phyloP scores from a whole-genome alignment of 2,888 invertebrate species.

The Lasioglossum morio region DNA sequence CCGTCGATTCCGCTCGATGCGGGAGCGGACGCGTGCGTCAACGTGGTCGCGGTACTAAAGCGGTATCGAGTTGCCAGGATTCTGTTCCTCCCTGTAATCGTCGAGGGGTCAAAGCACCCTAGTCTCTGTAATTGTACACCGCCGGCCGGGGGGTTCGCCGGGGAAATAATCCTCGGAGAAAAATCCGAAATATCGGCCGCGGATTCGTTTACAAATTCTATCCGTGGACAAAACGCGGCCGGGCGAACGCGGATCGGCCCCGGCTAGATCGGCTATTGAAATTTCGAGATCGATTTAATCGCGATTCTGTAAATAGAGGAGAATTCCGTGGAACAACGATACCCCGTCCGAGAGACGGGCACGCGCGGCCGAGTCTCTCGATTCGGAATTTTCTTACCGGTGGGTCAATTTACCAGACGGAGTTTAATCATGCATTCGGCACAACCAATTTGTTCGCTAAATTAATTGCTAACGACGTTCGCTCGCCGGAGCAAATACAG shows the following conservation, averaged over 20 bases:
- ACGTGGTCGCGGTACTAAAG: slow-evolving; percentile 5
- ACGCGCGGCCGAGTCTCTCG: neutral
- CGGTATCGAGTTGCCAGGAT: slow-evolving; percentile 45
- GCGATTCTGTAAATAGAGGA: slow-evolving; percentile 31
- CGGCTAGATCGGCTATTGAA: slow-evolving; percentile 33
- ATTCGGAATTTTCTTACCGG: slow-evolving; percentile 40
- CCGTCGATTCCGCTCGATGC: neutral
- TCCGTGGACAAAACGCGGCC: neutral
- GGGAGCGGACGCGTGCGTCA: slow-evolving; percentile 2
- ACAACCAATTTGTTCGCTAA: slow-evolving; percentile 54
- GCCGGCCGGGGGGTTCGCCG: neutral
- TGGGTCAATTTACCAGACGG: slow-evolving; percentile 22
- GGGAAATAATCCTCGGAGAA: slow-evolving; percentile 35
- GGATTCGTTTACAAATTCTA: slow-evolving; percentile 36
- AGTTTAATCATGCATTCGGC: slow-evolving; percentile 56
- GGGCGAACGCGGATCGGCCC: neutral
- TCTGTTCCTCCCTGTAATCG: slow-evolving; percentile 49
- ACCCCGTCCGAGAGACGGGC: slow-evolving; percentile 4
- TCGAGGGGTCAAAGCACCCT: slow-evolving; percentile 45
- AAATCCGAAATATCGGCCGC: slow-evolving; percentile 41
- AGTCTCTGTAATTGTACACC: slow-evolving; percentile 37
- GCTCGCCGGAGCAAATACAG: slow-evolving; percentile 36
- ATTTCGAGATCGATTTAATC: slow-evolving; percentile 49
- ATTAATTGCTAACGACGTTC: slow-evolving; percentile 59
- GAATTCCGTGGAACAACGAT: slow-evolving; percentile 34